Conservation (phyloP, 2,797 vertebrate species). For the Sebastes oblongus region DNA sequence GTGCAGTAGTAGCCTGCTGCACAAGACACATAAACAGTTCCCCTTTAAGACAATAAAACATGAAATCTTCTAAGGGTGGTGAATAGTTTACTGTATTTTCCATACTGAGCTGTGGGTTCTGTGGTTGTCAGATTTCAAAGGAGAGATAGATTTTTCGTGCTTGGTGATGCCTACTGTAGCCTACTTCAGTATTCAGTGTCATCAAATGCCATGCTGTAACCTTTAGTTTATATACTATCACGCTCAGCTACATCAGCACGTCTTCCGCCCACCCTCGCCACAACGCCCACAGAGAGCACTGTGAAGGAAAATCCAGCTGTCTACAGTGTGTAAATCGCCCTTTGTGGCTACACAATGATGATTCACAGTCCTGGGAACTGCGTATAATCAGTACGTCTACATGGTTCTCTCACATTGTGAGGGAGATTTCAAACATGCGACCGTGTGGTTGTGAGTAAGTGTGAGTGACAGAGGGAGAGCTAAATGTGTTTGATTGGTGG, state of each 20-base stretch:
- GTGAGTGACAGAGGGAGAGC: not conserved
- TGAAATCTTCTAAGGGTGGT: not conserved
- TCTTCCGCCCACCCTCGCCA: not conserved
- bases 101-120: not conserved
- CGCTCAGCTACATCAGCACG: not conserved
- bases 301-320: not conserved
- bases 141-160: not conserved
- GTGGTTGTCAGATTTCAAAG: not conserved
- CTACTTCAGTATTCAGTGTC: not conserved
- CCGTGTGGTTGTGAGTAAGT: not conserved
- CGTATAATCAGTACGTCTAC: not conserved
- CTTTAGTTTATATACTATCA: not conserved
- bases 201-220: slow-evolving; percentile 10
- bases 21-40: not conserved
- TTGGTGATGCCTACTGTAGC: not conserved
- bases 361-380: not conserved
- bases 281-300: not conserved
- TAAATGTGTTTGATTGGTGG: not conserved
- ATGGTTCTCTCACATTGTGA: slow-evolving; percentile 7
- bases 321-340: not conserved
- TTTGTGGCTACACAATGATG: not conserved
- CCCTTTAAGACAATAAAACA: not conserved
- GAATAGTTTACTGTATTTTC: not conserved
- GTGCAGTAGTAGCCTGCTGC: not conserved
- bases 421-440: not conserved